Conservation (phyloP, 2,888 invertebrate genomes). For the Lasioglossum pauxillum region DNA sequence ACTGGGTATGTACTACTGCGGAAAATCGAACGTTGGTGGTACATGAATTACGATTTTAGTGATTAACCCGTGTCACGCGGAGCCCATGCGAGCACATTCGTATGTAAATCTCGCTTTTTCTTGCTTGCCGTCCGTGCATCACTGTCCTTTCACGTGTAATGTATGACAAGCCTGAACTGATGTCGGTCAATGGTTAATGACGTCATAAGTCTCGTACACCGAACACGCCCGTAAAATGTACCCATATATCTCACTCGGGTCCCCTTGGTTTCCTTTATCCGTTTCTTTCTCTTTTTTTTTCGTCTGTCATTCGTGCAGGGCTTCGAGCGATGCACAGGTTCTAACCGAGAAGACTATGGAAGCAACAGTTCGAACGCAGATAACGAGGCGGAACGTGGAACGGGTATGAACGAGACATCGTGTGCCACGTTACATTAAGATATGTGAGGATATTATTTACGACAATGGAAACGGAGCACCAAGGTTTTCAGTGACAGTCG, state of each 20-base stretch:
- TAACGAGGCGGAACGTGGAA: not conserved
- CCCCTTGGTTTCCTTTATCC: slow-evolving; percentile 47
- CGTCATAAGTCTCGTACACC: slow-evolving; percentile 62
- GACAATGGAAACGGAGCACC: not conserved
- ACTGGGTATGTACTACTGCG: not conserved
- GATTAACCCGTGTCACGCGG: slow-evolving; percentile 12
- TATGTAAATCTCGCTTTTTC: slow-evolving; percentile 31
- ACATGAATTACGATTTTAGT: slow-evolving; percentile 36
- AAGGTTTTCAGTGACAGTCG: not conserved
- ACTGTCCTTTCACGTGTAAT: slow-evolving; percentile 51
- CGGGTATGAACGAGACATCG: not conserved
- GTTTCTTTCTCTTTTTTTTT: not conserved
- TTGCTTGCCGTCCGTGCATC: slow-evolving; percentile 30
- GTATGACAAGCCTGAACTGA: slow-evolving; percentile 53
- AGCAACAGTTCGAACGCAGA: not conserved
- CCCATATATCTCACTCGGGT: slow-evolving; percentile 53
- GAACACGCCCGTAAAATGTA: slow-evolving; percentile 58
- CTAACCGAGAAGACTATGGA: slow-evolving; percentile 3
- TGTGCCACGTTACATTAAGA: slow-evolving; percentile 1
- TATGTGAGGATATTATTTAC: not conserved
- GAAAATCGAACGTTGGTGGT: not conserved
- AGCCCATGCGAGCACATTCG: slow-evolving; percentile 19
- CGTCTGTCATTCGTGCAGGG: not conserved
- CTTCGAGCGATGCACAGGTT: not conserved
- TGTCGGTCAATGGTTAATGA: slow-evolving; percentile 65